These are phyloP conservation scores for Umimayanthus kanabou DNA, from an alignment of 92 coral and sea anemone species.

Conservation along the genomic window DNA sequence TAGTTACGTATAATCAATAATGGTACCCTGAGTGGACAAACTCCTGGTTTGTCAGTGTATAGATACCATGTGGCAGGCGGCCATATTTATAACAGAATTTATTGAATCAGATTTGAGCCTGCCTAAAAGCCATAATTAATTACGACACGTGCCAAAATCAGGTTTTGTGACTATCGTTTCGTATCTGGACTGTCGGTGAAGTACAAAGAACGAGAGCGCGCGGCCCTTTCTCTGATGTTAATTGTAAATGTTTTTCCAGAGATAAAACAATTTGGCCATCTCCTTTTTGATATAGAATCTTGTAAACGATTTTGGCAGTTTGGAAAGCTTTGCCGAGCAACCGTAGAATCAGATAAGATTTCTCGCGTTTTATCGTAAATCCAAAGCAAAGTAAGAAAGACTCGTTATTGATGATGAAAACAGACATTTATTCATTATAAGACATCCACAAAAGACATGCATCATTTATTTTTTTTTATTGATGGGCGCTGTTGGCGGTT, in stretches of 20 bases:
- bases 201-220: neutral
- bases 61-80: neutral
- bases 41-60: neutral
- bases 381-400: too few relatives aligned
- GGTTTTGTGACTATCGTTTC: neutral
- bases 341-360: neutral
- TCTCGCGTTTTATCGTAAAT: neutral
- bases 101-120: neutral
- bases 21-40: neutral
- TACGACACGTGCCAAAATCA: conserved; percentile 20
- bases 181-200: conserved; percentile 9
- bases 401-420: too few relatives aligned
- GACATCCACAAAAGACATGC: too few relatives aligned
- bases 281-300: neutral
- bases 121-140: neutral
- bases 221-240: neutral
- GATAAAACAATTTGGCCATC: conserved; percentile 23
- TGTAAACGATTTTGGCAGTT: neutral
- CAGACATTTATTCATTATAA: too few relatives aligned
- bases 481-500: too few relatives aligned
- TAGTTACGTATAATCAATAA: neutral
- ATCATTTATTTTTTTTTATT: too few relatives aligned
- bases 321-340: neutral
- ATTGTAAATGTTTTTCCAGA: conserved; percentile 11
- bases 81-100: neutral